These are phyloP conservation scores for Sylvietta virens DNA, from an alignment of 2,113 vertebrate species.

Conservation along the genomic window DNA sequence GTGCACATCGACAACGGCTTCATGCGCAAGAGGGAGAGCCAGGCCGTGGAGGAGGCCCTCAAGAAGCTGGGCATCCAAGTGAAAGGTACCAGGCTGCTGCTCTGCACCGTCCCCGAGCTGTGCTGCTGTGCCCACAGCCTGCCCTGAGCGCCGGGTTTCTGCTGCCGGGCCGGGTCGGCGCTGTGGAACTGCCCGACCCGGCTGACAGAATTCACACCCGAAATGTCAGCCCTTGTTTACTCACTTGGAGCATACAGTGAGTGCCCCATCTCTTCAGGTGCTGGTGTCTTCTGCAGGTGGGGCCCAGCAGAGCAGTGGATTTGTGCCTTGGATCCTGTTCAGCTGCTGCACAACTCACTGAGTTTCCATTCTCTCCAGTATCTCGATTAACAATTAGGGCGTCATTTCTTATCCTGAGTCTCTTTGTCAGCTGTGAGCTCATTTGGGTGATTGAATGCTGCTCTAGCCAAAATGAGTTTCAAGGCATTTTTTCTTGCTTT, in stretches of 20 bases:
- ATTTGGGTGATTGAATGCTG: neutral
- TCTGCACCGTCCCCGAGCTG: accelerated
- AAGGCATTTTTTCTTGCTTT: neutral
- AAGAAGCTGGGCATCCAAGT: slow-evolving; percentile 94
- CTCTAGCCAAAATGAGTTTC: neutral
- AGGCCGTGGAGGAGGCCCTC: slow-evolving; percentile 94
- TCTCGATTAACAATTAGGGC: neutral
- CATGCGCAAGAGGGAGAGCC: slow-evolving; percentile 96
- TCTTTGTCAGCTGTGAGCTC: neutral
- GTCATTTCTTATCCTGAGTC: neutral
- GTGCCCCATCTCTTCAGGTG: neutral
- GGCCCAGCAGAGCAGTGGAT: neutral
- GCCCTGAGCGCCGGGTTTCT: accelerated
- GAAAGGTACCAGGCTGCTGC: slow-evolving; percentile 77
- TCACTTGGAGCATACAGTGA: accelerated
- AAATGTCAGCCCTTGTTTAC: accelerated
- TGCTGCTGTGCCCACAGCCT: neutral
- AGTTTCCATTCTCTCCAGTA: neutral
- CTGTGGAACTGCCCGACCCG: neutral
- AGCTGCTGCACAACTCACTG: neutral
- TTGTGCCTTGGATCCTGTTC: neutral
- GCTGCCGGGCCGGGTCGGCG: accelerated
- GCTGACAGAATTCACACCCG: accelerated
- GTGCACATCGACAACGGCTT: slow-evolving; percentile 99
- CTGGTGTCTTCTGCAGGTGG: neutral